Percentiles rank a stretch among this genome's conserved stretches.
Evolutionary conservation across 2,888 invertebrate genomes (phyloP).

Genomic region (Eilema depressum): DNA sequence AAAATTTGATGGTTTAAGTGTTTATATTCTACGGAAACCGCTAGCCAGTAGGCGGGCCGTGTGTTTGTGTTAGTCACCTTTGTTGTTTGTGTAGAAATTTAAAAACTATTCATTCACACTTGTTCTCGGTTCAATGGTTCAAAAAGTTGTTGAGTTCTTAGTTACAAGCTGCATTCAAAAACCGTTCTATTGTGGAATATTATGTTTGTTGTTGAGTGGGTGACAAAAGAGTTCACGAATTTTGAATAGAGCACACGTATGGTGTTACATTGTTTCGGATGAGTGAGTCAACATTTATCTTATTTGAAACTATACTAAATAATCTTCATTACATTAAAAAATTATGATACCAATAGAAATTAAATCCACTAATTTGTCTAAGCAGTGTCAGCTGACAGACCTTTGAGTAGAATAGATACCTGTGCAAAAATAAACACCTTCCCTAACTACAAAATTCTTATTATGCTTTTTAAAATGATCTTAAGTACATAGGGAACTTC

Average conservation of each 20-base stretch:
- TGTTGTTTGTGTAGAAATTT: neutral
- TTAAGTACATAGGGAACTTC: neutral
- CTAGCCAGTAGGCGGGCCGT: neutral
- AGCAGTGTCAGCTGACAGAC: too few relatives aligned
- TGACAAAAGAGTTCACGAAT: neutral
- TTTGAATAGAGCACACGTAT: neutral
- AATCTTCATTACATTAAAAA: too few relatives aligned
- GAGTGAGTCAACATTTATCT: neutral
- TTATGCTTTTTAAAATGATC: neutral
- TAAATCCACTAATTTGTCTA: neutral
- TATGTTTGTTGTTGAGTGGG: neutral
- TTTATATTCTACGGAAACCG: neutral
- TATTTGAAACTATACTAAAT: too few relatives aligned
- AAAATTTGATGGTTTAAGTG: neutral
- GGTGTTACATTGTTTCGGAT: neutral
- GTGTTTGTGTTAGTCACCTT: neutral
- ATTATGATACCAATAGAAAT: neutral
- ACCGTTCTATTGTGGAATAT: neutral
- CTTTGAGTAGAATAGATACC: too few relatives aligned
- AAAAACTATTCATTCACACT: constrained; percentile 4
- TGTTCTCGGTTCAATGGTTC: constrained; percentile 4
- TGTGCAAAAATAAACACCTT: too few relatives aligned
- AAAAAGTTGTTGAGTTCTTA: neutral
- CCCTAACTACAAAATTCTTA: too few relatives aligned
- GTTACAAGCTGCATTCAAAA: neutral